These are phyloP conservation scores for Cliona cf. orientalis DNA, from an alignment of 37 sponge, comb jelly and placozoan genomes.

Conservation along the genomic window DNA sequence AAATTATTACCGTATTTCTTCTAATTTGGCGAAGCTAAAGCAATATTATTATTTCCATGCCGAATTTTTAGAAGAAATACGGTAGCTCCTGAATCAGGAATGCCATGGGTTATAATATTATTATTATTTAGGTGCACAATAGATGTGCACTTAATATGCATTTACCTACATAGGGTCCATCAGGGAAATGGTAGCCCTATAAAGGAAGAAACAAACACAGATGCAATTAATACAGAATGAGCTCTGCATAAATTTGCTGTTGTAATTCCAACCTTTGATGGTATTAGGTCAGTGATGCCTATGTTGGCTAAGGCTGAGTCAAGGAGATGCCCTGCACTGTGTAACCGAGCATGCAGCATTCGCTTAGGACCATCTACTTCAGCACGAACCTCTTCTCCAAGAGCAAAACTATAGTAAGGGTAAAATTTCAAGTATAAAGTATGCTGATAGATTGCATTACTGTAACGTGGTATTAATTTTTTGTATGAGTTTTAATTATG, in stretches of 20 bases:
- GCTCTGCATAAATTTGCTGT: background rate
- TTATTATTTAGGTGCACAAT: too few relatives aligned
- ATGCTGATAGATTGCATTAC: background rate
- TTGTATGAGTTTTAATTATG: too few relatives aligned
- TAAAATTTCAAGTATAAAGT: background rate
- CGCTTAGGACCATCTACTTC: conserved; percentile 36
- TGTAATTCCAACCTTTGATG: conserved; percentile 49
- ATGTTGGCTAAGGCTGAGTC: conserved; percentile 67
- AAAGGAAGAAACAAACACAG: background rate
- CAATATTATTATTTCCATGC: too few relatives aligned
- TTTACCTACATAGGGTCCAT: conserved; percentile 83
- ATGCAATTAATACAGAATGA: background rate
- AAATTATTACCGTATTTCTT: too few relatives aligned
- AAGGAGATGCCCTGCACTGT: conserved; percentile 81
- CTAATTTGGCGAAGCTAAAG: too few relatives aligned
- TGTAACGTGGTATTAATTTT: background rate
- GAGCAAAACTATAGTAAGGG: conserved; percentile 32
- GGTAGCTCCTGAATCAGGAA: too few relatives aligned
- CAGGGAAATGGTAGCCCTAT: conserved; percentile 85
- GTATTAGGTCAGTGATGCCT: conserved; percentile 50
- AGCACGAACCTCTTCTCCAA: conserved; percentile 50
- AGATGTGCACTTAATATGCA: background rate
- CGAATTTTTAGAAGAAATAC: too few relatives aligned
- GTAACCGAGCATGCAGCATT: conserved; percentile 61
- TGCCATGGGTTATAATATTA: too few relatives aligned